A percentile compares a stretch with the other conserved stretches of the same genome.
Evolutionary conservation across 2,113 vertebrate species (phyloP).

Genomic region (Cairina moschata): DNA sequence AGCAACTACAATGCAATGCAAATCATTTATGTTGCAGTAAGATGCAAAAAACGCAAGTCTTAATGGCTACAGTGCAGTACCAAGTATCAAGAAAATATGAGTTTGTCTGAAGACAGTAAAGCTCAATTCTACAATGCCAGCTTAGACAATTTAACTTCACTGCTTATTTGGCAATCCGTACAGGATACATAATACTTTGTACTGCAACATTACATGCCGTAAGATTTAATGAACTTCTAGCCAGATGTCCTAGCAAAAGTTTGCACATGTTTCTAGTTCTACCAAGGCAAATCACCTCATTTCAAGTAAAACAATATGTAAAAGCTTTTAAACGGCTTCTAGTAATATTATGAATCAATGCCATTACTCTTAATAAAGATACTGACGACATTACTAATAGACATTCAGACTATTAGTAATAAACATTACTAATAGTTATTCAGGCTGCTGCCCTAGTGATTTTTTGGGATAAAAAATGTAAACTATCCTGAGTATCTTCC

Average conservation of each 20-base stretch:
- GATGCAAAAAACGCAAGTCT: conserved; percentile 52
- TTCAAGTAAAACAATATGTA: neutral
- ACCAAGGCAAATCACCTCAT: neutral
- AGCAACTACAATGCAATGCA: neutral
- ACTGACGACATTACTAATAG: neutral
- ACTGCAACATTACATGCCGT: neutral
- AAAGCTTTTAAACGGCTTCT: conserved; percentile 32
- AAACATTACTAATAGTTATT: neutral
- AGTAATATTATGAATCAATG: neutral
- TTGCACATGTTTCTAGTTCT: neutral
- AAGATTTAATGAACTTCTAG: neutral
- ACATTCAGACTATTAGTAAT: neutral
- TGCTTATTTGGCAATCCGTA: conserved; percentile 3
- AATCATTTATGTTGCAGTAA: neutral
- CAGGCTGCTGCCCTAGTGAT: conserved; percentile 39
- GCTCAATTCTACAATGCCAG: conserved; percentile 25
- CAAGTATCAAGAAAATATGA: neutral
- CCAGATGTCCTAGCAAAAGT: neutral
- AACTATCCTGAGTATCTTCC: neutral
- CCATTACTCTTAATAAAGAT: neutral
- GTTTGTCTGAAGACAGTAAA: conserved; percentile 45
- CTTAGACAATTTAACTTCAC: neutral
- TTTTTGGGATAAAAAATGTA: conserved; percentile 5
- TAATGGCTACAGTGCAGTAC: conserved; percentile 32
- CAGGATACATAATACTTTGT: neutral